phyloP scores from a whole-genome alignment of 2,113 vertebrate species.

The Coptodon bakossiorum region DNA sequence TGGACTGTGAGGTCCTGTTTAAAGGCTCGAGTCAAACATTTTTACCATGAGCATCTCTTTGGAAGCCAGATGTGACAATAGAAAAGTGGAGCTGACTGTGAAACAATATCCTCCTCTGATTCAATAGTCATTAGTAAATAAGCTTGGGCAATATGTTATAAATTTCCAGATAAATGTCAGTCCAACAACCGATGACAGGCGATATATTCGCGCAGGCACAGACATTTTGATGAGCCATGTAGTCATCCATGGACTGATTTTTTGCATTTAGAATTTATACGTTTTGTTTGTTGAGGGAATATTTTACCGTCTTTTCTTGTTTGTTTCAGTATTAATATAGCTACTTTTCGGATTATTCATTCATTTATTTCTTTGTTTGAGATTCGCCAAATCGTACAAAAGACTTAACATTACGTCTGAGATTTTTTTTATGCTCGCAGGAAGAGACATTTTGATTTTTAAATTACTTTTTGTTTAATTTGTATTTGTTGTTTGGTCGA shows the following conservation, averaged over 20 bases:
- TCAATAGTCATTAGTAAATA: background rate
- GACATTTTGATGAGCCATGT: background rate
- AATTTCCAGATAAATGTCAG: background rate
- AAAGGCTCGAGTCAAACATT: background rate
- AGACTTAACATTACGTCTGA: background rate
- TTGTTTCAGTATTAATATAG: background rate
- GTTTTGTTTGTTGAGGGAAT: background rate
- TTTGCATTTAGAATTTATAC: background rate
- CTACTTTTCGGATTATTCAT: background rate
- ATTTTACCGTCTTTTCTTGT: background rate
- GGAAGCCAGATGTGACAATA: background rate
- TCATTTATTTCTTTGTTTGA: background rate
- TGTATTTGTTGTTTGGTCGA: background rate
- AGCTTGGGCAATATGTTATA: background rate
- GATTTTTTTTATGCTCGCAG: background rate
- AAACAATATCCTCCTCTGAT: background rate
- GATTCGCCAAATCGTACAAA: background rate
- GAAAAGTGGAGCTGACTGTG: background rate
- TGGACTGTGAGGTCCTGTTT: background rate
- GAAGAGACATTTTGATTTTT: background rate
- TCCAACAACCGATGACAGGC: background rate
- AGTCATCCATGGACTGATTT: background rate
- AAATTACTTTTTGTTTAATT: background rate
- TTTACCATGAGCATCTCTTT: background rate
- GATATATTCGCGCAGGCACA: fast-evolving